These are phyloP conservation scores for Malaclemys terrapin DNA, from an alignment of 2,113 vertebrate genomes.

Conservation along the genomic window DNA sequence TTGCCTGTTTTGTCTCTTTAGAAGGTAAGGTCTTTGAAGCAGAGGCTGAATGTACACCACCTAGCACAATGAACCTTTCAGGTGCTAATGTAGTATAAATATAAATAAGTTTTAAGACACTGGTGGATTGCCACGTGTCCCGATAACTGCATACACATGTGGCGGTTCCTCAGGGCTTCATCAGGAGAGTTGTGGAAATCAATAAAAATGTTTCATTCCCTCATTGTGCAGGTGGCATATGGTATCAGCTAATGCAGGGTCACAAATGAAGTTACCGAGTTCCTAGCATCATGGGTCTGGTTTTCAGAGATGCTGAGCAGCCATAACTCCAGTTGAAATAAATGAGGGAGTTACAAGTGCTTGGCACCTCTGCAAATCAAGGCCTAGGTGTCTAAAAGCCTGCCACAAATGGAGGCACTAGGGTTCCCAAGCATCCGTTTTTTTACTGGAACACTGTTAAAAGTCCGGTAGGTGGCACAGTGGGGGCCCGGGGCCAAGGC, in stretches of 20 bases:
- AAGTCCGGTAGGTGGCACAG: too few relatives aligned
- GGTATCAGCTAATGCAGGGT: not conserved
- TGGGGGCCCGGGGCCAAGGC: too few relatives aligned
- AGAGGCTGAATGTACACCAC: not conserved
- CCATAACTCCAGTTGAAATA: not conserved
- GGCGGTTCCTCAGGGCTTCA: not conserved
- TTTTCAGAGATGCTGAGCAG: not conserved
- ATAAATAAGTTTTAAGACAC: constrained; percentile 58
- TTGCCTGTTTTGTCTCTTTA: not conserved
- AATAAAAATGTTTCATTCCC: not conserved
- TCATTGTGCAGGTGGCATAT: not conserved
- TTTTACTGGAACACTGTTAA: too few relatives aligned
- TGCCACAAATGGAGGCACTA: not conserved
- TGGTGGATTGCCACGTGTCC: constrained; percentile 63
- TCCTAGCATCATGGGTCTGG: not conserved
- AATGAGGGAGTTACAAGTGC: not conserved
- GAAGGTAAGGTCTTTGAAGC: not conserved
- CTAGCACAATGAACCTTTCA: not conserved
- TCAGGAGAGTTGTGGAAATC: not conserved
- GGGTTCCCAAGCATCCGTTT: too few relatives aligned
- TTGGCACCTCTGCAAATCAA: not conserved
- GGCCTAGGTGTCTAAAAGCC: not conserved
- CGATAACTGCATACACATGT: not conserved
- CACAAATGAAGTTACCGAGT: not conserved
- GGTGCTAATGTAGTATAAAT: not conserved